A percentile compares a stretch with the other conserved stretches of the same genome.
These are phyloP conservation scores for Agonum fuliginosum DNA, from an alignment of 2,888 invertebrate genomes.

Conservation along the genomic window DNA sequence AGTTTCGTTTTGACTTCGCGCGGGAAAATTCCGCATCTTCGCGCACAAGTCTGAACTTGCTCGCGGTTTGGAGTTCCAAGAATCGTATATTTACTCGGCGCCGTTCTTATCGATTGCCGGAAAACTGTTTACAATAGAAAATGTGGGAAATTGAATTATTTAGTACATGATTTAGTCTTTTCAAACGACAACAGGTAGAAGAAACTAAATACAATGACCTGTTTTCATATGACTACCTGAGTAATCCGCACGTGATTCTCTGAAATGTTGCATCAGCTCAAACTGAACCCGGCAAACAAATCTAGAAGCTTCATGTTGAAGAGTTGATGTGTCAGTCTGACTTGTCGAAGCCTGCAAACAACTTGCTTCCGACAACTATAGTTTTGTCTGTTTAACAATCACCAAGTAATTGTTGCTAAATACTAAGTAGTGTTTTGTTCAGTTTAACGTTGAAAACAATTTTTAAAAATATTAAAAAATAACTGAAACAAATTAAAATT, in stretches of 20 bases:
- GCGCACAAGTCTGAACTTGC: slow-evolving; percentile 21
- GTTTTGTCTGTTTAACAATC: background rate
- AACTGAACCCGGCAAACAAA: background rate
- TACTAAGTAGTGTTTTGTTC: too few relatives aligned
- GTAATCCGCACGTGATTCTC: slow-evolving; percentile 37
- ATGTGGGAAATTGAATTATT: too few relatives aligned
- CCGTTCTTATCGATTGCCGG: slow-evolving; percentile 6
- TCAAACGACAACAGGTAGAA: slow-evolving; percentile 23
- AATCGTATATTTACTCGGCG: slow-evolving; percentile 36
- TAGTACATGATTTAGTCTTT: too few relatives aligned
- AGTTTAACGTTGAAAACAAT: too few relatives aligned
- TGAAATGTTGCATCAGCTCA: slow-evolving; percentile 44
- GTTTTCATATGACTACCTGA: slow-evolving; percentile 25
- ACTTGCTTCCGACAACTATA: background rate
- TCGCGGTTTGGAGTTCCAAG: slow-evolving; percentile 33
- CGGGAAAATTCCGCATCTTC: background rate
- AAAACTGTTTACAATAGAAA: slow-evolving; percentile 20
- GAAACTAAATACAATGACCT: slow-evolving; percentile 33
- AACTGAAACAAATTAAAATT: background rate
- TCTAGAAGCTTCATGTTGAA: slow-evolving; percentile 6
- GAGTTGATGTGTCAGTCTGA: background rate
- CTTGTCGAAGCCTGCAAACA: background rate
- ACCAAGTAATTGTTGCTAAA: too few relatives aligned
- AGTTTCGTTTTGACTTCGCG: background rate
- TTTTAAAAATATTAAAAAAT: background rate